Conservation (phyloP, 2,888 invertebrate species). For the Pollenia labialis region DNA sequence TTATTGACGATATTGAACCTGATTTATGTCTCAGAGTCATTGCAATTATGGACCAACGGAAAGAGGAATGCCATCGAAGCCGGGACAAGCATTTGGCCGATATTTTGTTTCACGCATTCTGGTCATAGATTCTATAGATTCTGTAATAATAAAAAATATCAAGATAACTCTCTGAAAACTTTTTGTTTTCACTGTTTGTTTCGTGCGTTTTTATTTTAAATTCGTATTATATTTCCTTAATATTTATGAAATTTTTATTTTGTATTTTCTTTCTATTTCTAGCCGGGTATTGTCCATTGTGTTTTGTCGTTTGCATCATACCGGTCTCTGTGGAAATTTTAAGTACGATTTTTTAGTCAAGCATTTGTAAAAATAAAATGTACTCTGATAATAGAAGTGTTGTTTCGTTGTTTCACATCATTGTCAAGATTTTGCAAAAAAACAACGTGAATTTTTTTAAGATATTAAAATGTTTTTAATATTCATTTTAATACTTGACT, state of each 20-base stretch:
- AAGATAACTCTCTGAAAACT: too few species aligned
- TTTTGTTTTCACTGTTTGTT: too few species aligned
- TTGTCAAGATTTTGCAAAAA: not conserved
- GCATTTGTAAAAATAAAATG: not conserved
- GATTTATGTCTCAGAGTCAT: too few species aligned
- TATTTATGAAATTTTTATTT: not conserved
- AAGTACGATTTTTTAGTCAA: not conserved
- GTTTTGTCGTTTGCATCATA: not conserved
- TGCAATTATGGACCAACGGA: too few species aligned
- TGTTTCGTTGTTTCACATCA: conserved; percentile 31
- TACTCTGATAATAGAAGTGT: conserved; percentile 1
- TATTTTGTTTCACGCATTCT: too few species aligned
- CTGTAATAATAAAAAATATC: too few species aligned
- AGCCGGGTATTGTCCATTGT: not conserved
- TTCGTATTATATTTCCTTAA: not conserved
- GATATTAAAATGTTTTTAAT: conserved; percentile 9
- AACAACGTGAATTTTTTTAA: conserved; percentile 22
- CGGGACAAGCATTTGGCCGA: too few species aligned
- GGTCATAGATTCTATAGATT: too few species aligned
- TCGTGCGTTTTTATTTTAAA: too few species aligned
- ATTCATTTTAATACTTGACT: not conserved
- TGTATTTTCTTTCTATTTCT: not conserved
- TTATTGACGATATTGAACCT: too few species aligned
- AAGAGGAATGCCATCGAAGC: too few species aligned
- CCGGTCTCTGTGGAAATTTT: not conserved